Evolutionary conservation across 1,140 invertebrate genomes (phyloP).

Genomic region (Pogonomyrmex barbatus): DNA sequence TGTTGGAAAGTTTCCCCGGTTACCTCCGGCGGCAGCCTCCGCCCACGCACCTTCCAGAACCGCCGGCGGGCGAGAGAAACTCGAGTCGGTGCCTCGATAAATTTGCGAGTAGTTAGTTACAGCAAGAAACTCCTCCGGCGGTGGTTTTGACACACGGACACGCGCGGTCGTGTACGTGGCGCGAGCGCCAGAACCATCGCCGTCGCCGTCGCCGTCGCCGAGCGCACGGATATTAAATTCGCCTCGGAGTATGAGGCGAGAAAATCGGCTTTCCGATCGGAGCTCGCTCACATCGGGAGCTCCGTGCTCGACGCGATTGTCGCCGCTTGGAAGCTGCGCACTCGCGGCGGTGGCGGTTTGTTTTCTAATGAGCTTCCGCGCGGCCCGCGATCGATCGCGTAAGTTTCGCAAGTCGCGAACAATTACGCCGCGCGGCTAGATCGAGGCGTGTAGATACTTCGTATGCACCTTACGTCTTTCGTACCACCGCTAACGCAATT

Average conservation of each 20-base stretch:
- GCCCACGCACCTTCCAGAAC: constrained; percentile 66
- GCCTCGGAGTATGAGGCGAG: constrained; percentile 28
- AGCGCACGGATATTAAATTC: constrained; percentile 58
- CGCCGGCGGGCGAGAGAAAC: constrained; percentile 80
- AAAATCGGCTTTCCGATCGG: constrained; percentile 64
- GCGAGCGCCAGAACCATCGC: constrained; percentile 37
- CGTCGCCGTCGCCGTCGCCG: constrained; percentile 25
- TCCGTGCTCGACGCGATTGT: constrained; percentile 50
- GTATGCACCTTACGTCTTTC: neutral
- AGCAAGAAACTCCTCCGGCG: constrained; percentile 82
- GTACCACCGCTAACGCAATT: neutral
- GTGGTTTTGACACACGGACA: constrained; percentile 67
- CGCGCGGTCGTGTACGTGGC: constrained; percentile 1
- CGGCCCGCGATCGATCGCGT: constrained; percentile 44
- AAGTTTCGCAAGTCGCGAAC: constrained; percentile 51
- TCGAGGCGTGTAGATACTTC: constrained; percentile 3
- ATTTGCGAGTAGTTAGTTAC: constrained; percentile 85
- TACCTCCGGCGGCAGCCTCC: constrained; percentile 75
- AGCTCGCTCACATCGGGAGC: constrained; percentile 17
- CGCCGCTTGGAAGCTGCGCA: neutral
- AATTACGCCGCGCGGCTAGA: constrained; percentile 43
- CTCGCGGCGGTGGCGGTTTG: constrained; percentile 5
- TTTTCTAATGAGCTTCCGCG: constrained; percentile 55
- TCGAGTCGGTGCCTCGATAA: constrained; percentile 82
- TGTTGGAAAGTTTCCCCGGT: constrained; percentile 81